Evolutionary conservation across 2,113 vertebrate species (phyloP), one percentile per base, ranked within the genome.

Genomic region (Artemisiospiza belli): DNA sequence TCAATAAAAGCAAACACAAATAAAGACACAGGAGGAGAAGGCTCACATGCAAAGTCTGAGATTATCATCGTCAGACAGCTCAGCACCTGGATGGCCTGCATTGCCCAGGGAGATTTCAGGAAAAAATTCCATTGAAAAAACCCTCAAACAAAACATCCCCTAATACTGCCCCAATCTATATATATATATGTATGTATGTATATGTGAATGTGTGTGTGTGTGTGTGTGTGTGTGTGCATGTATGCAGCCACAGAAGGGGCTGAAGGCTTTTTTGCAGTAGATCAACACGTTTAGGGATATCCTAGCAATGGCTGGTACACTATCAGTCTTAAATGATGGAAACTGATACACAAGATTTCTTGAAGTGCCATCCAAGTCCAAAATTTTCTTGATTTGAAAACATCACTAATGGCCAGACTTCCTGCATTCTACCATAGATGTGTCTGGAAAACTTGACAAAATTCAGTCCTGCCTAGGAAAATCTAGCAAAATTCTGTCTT

Each of bases 181-280:
- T 6, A 11, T 10, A 58, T 15, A n/a, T 58, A 41, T 15, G 25
- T 52, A 11, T 52, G 25, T 52, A 11, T 52, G 51, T 30, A 18
- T 30, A 52, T 30, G 15, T 28, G 10, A 28, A 11, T 58, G 19
- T 47, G 2, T 23, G 7, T 22, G 41, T 43, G 43, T 43, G 43
- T 58, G 19, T 47, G 2, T 23, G 7, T 22, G 41, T 43, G 43
- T 43, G 43, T 20, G 44, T 44, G 44, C 18, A 12, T 15, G 6
- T 19, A 61, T 12, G 20, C 15, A 28, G 64, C 3, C 10, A 46
- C 9, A 59, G 30, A 25, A 35, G 2, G 2, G 2, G 6, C 1
- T 24, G 4, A 3, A 1, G 2, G 1, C 5, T 67, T 75, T 87
- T 46, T 49, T n/a, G 27, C 22, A 70, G 47, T 22, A 76, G 18